Evolutionary conservation across 1,140 invertebrate species (phyloP).

Genomic region (Sogatella furcifera): DNA sequence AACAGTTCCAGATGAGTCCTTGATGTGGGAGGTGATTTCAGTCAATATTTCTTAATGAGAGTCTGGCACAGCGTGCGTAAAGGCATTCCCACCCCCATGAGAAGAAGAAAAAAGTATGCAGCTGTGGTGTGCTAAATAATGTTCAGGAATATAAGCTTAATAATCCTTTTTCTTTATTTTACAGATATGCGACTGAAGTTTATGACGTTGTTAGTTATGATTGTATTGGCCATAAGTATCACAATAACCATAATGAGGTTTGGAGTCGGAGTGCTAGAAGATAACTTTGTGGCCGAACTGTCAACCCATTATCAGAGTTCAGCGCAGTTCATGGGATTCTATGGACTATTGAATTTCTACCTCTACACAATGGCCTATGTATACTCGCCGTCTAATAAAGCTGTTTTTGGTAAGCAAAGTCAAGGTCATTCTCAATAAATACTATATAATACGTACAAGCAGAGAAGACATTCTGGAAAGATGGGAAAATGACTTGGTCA

Average conservation of each 20-base stretch:
- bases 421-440: no score
- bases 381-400: constrained; percentile 74
- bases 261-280: constrained; percentile 78
- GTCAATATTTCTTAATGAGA: no score
- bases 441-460: no score
- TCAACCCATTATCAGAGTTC: constrained; percentile 81
- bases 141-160: not conserved
- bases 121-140: no score
- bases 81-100: no score
- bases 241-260: constrained; percentile 72
- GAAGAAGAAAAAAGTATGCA: no score
- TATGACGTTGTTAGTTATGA: constrained; percentile 72
- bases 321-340: constrained; percentile 89
- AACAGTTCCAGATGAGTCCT: no score
- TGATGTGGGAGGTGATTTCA: no score
- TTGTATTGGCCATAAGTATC: constrained; percentile 68
- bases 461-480: no score
- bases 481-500: no score
- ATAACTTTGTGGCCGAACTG: constrained; percentile 84
- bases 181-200: constrained; percentile 91
- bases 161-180: constrained; percentile 21
- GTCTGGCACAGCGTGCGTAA: no score
- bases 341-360: constrained; percentile 92
- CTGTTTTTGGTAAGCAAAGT: constrained; percentile 68
- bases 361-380: constrained; percentile 89